These are phyloP conservation scores for Caenorhabditis briggsae DNA, from an alignment of 1,140 invertebrate genomes.

Conservation along the genomic window DNA sequence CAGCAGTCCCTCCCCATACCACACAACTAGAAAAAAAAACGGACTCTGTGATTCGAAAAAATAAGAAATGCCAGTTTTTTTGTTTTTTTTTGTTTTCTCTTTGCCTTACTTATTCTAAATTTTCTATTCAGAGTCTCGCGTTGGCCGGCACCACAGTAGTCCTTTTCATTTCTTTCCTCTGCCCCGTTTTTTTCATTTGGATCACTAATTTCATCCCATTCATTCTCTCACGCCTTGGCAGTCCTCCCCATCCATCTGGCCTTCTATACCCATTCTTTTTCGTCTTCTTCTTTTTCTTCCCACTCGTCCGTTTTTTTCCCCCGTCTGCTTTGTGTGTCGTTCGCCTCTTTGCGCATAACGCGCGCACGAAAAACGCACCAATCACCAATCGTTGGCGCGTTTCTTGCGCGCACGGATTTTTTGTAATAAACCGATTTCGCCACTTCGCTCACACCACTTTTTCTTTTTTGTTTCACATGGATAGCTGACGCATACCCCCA, in stretches of 20 bases:
- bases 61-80: slow-evolving; percentile 2
- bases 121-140: neutral
- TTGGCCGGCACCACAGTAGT: neutral
- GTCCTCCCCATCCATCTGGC: slow-evolving; percentile 5
- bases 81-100: neutral
- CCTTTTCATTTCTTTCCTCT: slow-evolving; percentile 31
- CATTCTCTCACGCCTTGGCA: slow-evolving; percentile 36
- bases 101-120: neutral
- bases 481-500: slow-evolving; percentile 11
- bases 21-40: neutral
- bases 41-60: neutral
- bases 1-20: neutral
- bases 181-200: slow-evolving; percentile 3
- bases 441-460: neutral
- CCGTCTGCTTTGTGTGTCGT: neutral
- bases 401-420: neutral
- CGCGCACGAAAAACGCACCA: neutral
- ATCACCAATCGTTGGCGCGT: neutral
- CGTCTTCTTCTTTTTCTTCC: neutral
- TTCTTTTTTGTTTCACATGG: neutral
- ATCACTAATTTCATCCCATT: slow-evolving; percentile 50
- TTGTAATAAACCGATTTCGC: neutral
- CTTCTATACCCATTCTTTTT: neutral
- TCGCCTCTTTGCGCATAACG: neutral
- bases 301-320: neutral